Conservation (phyloP, 2,797 vertebrate species). For the Crenuchus spilurus region DNA sequence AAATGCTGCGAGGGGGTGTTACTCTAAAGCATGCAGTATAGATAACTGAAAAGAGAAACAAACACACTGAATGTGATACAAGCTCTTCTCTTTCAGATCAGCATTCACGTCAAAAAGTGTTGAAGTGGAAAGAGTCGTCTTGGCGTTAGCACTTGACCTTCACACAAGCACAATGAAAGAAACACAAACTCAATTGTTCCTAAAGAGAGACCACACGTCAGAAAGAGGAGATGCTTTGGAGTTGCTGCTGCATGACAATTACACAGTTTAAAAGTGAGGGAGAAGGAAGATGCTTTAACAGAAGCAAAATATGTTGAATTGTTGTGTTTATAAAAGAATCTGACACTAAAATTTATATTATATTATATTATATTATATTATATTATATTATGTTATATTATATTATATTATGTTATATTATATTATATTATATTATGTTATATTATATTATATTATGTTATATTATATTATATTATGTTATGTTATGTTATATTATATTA, state of each 20-base stretch:
- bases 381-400: too few relatives aligned
- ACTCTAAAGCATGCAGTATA: conserved; percentile 20
- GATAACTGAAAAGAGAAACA: conserved; percentile 11
- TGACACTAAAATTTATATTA: neutral
- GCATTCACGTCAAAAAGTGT: conserved; percentile 57
- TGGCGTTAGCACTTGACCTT: conserved; percentile 58
- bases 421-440: too few relatives aligned
- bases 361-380: too few relatives aligned
- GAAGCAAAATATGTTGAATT: conserved; percentile 1
- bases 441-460: too few relatives aligned
- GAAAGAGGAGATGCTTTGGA: conserved; percentile 17
- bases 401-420: too few relatives aligned
- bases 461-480: too few relatives aligned
- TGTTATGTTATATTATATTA: too few relatives aligned
- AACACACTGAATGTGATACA: conserved; percentile 20
- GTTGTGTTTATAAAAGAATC: neutral
- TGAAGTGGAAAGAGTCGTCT: conserved; percentile 54
- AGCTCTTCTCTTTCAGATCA: conserved; percentile 39
- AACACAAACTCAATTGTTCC: conserved; percentile 42
- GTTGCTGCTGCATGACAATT: conserved; percentile 45
- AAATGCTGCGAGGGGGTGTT: conserved; percentile 31
- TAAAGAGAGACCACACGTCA: conserved; percentile 24
- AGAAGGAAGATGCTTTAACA: neutral
- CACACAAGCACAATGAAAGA: conserved; percentile 48
- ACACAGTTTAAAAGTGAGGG: conserved; percentile 29